Evolutionary conservation across 23 tunicate species (phyloP).

Genomic region (Phallusia fumigata): DNA sequence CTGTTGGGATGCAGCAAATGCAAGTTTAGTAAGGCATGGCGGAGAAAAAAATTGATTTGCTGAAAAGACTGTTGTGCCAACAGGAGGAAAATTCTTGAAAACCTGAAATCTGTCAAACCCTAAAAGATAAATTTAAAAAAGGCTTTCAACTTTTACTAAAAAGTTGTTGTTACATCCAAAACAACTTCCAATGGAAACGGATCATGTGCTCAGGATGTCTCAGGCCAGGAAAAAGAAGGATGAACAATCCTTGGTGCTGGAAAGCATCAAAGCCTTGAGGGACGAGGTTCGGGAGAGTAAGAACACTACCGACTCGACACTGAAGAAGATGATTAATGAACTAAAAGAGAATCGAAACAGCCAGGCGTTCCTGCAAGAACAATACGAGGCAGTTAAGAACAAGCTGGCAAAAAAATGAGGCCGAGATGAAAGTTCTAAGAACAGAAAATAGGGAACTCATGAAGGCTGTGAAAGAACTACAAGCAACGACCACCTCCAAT

Average conservation of each 20-base stretch:
- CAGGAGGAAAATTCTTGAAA: too few species aligned
- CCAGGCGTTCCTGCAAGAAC: neutral
- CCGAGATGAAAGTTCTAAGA: neutral
- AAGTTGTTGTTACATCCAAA: too few species aligned
- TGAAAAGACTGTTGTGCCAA: too few species aligned
- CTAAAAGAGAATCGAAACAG: neutral
- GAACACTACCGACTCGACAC: neutral
- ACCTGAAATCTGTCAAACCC: too few species aligned
- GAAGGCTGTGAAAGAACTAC: neutral
- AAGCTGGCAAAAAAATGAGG: neutral
- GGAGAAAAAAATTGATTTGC: too few species aligned
- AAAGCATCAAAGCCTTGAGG: neutral
- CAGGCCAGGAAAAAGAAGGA: neutral
- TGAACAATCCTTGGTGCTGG: neutral
- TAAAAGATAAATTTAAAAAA: too few species aligned
- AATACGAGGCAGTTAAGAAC: neutral
- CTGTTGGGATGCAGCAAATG: too few species aligned
- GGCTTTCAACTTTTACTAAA: too few species aligned
- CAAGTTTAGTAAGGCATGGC: too few species aligned
- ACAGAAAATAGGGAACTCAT: neutral
- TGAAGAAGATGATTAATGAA: neutral
- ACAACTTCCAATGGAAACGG: too few species aligned
- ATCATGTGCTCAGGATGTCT: too few species aligned
- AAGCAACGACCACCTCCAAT: neutral
- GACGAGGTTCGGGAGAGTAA: slow-evolving; percentile 6